Base-by-base conservation (phyloP, 1,140 invertebrate species). In the Lamellibrachia luymesi region DNA sequence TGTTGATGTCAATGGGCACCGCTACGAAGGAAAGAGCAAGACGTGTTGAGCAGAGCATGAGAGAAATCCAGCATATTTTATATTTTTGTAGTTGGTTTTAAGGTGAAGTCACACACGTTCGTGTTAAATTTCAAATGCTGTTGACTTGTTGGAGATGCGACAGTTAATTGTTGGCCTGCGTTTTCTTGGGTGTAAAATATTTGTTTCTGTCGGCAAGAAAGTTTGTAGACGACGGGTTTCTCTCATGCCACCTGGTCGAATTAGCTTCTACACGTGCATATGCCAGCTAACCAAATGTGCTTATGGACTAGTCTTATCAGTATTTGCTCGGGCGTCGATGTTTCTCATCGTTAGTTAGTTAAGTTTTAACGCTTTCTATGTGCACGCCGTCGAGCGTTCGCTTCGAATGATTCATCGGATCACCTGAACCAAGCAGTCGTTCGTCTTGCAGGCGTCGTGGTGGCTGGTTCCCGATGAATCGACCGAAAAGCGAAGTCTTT, bases 41-140 rank as follows among this genome's bases (percentile, higher is more conserved):
- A 17, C 13, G 64, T 80, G 6, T 10, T 8, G 2, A 22, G 64
- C 64, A 22, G 17, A 80, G 64, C 64, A 2, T 80, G 64, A 80
- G 64, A 80, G 64, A 80, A 80, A 80, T 80, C 64, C 64, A 80
- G 64, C 64, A 80, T 80, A 80, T 80, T 80, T 80, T 80, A 80
- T 80, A 80, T 80, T 80, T 80, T 80, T 80, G 64, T 80, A 80
- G 64, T 80, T 80, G 64, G 64, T 80, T 80, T 80, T 80, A 80
- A 80, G 64, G 64, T 80, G 64, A 80, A 80, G 64, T 80, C 64
- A 22, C 64, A 80, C 64, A 80, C 64, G 25, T 80, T 80, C 64
- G 64, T 80, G 64, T 80, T 80, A 10, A 6, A 80, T 80, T 80
- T 80, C 64, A 80, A 80, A 22, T 22, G 64, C 64, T 4, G 64